These are phyloP conservation scores for Notolabrus celidotus DNA, from an alignment of 2,797 vertebrate species.

Conservation along the genomic window DNA sequence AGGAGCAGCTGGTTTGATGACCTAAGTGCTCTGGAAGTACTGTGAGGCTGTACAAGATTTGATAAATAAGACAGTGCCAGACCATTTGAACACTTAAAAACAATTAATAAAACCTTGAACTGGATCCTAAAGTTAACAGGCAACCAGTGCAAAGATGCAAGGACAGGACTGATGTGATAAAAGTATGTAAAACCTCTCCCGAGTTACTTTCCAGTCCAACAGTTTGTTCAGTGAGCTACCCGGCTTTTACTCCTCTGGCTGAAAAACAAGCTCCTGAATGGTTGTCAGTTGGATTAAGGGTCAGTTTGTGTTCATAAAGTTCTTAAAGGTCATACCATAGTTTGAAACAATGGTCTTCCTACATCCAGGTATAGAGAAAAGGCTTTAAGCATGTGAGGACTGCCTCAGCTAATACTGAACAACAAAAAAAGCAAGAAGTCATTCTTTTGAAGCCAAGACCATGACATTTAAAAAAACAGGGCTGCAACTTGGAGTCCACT, in stretches of 20 bases:
- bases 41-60: too few species aligned
- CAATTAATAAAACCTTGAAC: too few species aligned
- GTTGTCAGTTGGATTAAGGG: conserved; percentile 7
- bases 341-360: conserved; percentile 6
- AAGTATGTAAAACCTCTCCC: not conserved
- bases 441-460: conserved; percentile 3
- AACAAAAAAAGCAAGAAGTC: not conserved
- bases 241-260: not conserved
- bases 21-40: too few species aligned
- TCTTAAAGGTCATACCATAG: conserved; percentile 19
- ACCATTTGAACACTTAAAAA: too few species aligned
- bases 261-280: too few species aligned
- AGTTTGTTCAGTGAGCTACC: conserved; percentile 10
- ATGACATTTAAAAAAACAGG: conserved; percentile 17
- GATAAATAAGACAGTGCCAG: too few species aligned
- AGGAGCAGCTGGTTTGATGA: too few species aligned
- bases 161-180: too few species aligned
- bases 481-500: not conserved
- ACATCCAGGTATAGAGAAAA: not conserved
- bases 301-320: conserved; percentile 1
- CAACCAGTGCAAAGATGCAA: too few species aligned
- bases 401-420: not conserved
- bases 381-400: not conserved
- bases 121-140: too few species aligned
- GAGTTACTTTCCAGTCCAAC: conserved; percentile 20